phyloP scores from a whole-genome alignment of 2,797 vertebrate species.

The Acipenser oxyrinchus region DNA sequence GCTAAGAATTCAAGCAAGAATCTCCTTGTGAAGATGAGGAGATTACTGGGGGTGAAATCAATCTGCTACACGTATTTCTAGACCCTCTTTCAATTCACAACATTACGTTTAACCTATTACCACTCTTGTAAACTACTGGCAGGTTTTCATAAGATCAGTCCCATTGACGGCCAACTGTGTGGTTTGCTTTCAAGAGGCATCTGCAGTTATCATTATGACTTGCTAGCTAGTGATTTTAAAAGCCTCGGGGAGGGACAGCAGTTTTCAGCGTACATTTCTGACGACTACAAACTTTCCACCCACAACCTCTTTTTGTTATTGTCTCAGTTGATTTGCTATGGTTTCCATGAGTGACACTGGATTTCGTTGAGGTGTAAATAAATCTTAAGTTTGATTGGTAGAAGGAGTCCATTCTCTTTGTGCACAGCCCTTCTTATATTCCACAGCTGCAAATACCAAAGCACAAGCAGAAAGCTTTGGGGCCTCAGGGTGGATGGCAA shows the following conservation, averaged over 20 bases:
- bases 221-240: neutral
- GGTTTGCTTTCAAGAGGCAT: neutral
- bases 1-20: too few relatives aligned
- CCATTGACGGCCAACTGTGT: too few relatives aligned
- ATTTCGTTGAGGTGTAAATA: conserved; percentile 40
- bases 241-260: conserved; percentile 2
- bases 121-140: neutral
- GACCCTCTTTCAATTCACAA: too few relatives aligned
- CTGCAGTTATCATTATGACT: neutral
- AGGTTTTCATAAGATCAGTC: neutral
- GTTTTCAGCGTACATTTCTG: conserved; percentile 35
- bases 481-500: too few relatives aligned
- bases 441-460: too few relatives aligned
- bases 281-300: conserved; percentile 20
- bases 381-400: conserved; percentile 29
- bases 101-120: too few relatives aligned
- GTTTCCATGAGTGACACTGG: conserved; percentile 26
- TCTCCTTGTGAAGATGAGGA: too few relatives aligned
- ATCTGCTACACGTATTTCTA: too few relatives aligned
- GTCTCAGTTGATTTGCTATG: conserved; percentile 31
- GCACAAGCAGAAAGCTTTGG: too few relatives aligned
- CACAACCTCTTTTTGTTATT: conserved; percentile 17
- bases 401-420: too few relatives aligned
- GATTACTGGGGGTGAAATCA: too few relatives aligned
- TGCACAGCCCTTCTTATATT: too few relatives aligned